Evolutionary conservation across 2,797 vertebrate genomes (phyloP).

Genomic region (Takifugu ocellatus): DNA sequence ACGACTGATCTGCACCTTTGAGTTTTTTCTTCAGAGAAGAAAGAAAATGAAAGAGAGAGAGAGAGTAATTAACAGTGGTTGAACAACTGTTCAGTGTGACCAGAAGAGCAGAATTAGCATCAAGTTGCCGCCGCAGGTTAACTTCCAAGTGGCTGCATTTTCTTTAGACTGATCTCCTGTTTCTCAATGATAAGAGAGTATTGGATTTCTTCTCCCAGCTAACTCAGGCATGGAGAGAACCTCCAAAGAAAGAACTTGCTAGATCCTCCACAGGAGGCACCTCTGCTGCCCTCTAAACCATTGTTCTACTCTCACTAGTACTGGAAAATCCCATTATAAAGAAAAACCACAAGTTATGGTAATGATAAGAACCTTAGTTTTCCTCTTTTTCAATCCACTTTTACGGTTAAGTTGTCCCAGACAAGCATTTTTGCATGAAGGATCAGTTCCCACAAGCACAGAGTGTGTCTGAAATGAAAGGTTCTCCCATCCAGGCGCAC

Average conservation of each 20-base stretch:
- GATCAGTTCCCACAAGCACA: background rate
- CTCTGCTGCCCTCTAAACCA: too few relatives aligned
- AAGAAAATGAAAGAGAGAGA: background rate
- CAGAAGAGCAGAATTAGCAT: too few relatives aligned
- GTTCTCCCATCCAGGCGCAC: background rate
- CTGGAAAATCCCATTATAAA: too few relatives aligned
- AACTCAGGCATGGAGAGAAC: background rate
- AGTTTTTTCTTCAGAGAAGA: constrained; percentile 86
- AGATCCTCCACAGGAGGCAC: too few relatives aligned
- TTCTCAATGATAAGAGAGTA: too few relatives aligned
- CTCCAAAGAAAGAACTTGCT: background rate
- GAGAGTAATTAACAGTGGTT: constrained; percentile 5
- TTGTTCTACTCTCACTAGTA: background rate
- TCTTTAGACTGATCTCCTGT: too few relatives aligned
- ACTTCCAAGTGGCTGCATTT: too few relatives aligned
- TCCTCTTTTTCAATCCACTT: too few relatives aligned
- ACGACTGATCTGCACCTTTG: constrained; percentile 93
- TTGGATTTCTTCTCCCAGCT: too few relatives aligned
- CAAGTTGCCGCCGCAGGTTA: too few relatives aligned
- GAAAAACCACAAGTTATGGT: background rate
- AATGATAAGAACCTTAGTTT: background rate
- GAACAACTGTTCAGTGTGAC: background rate
- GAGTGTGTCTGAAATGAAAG: background rate
- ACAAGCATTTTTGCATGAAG: too few relatives aligned
- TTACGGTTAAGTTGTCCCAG: too few relatives aligned